Base-by-base conservation (phyloP, 2,888 invertebrate genomes). In the Alitta virens region DNA sequence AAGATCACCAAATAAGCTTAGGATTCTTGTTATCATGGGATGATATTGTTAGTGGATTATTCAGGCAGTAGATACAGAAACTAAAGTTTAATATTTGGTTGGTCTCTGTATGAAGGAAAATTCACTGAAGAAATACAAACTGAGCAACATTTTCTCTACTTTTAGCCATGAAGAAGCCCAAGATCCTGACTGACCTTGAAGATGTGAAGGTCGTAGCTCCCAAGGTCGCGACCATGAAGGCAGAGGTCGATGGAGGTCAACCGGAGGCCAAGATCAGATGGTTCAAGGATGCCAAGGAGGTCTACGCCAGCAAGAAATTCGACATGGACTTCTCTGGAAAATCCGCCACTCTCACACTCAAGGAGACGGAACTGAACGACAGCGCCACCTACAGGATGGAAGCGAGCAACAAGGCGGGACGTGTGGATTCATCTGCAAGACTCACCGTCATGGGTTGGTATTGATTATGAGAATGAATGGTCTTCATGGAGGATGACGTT, bases 241-340 rank as follows among this genome's bases (percentile, higher is more conserved):
- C 69, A 56, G 66, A 70, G 26, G 57, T 70, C 21, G 52, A 58
- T 2, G 55, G 64, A 0, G 71, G 71, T 2, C 60, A 70, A 21
- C 72, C 72, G 2, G 46, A 38, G 21, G 62, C 72, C 33, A 65
- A 62, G 18, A 56, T 72, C 42, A 58, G 59, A 18, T 72, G 72
- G 72, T 72, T 62, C 64, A 67, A 68, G 53, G 65, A 64, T 25
- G 56, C 43, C 53, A 62, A 60, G 43, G 67, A 67, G 60, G 40
- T 69, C 25, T 53, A 68, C 40, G 38, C n/a, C 27, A 72, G 74
- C 53, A 73, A 75, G 27, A 90, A 96, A 60, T 92, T 94, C 84
- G 90, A 90, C 74, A 92, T 97, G 78, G 91, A 91, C 82, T 88
- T 90, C 65, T 95, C 97, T 77, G 94, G 92, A 9, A 83, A 94